These are phyloP conservation scores for Athripsodes cinereus DNA, from an alignment of 2,888 invertebrate genomes.

Conservation along the genomic window DNA sequence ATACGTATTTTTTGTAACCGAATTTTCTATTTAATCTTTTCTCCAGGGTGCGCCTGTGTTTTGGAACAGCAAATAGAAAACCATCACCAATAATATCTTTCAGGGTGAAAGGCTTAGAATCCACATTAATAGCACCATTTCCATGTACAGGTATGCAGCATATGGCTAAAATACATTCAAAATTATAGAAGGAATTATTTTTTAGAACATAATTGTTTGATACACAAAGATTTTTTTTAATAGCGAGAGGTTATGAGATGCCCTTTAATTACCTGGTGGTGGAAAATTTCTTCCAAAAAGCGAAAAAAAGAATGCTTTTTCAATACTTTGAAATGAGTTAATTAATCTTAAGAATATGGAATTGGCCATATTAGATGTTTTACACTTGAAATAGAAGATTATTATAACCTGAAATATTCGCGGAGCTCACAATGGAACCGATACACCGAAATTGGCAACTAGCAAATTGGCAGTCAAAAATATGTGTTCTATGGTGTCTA, in stretches of 20 bases:
- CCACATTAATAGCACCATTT: conserved; percentile 1
- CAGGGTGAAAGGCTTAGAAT: conserved; percentile 43
- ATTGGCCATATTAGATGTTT: too few relatives aligned
- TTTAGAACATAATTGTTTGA: too few relatives aligned
- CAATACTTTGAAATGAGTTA: conserved; percentile 13
- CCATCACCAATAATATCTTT: conserved; percentile 66
- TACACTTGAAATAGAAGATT: too few relatives aligned
- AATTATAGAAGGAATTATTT: too few relatives aligned
- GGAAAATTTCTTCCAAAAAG: conserved; percentile 21
- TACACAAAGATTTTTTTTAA: too few relatives aligned
- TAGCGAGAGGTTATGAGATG: too few relatives aligned
- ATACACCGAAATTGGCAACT: too few relatives aligned
- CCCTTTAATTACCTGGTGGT: conserved; percentile 19
- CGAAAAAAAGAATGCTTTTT: conserved; percentile 9
- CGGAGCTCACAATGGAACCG: too few relatives aligned
- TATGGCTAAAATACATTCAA: not conserved
- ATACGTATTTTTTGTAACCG: conserved; percentile 59
- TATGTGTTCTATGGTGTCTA: too few relatives aligned
- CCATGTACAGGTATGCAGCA: not conserved
- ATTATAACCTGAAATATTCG: too few relatives aligned
- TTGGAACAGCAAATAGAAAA: conserved; percentile 78
- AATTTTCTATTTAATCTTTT: conserved; percentile 66
- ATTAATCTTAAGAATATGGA: conserved; percentile 6
- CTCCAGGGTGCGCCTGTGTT: conserved; percentile 69
- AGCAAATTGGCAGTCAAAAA: too few relatives aligned